A percentile compares a stretch with the other conserved stretches of the same genome.
These are phyloP conservation scores for Malurus leucopterus DNA, from an alignment of 2,797 vertebrate species.

Conservation along the genomic window DNA sequence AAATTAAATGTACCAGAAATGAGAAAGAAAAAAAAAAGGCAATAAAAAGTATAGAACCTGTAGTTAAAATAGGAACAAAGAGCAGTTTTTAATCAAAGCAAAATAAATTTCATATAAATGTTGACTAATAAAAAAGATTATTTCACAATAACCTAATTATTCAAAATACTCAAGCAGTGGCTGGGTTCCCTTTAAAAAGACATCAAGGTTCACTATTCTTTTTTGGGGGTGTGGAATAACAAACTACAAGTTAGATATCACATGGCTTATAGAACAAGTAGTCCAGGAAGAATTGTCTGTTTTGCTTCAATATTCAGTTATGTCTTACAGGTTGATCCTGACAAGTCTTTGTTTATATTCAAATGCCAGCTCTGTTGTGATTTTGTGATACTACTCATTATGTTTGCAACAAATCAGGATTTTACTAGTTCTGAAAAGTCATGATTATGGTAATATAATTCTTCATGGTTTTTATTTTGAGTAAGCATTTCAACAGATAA, in stretches of 20 bases:
- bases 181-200: not conserved
- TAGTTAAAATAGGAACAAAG: not conserved
- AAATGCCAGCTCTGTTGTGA: not conserved
- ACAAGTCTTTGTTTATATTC: not conserved
- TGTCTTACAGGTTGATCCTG: not conserved
- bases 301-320: not conserved
- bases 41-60: not conserved
- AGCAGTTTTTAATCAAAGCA: not conserved
- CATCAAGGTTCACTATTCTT: not conserved
- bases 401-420: not conserved
- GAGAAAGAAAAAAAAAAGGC: not conserved
- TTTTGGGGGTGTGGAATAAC: not conserved
- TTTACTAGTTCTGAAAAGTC: not conserved
- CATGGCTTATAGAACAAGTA: not conserved
- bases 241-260: not conserved
- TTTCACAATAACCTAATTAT: not conserved
- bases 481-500: not conserved
- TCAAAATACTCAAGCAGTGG: not conserved
- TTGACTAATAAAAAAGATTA: not conserved
- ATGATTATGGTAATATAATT: not conserved
- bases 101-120: not conserved
- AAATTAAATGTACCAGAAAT: not conserved
- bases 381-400: not conserved
- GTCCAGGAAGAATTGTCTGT: not conserved
- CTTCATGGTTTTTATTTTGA: not conserved